Percentiles rank a stretch among this genome's conserved stretches.
Evolutionary conservation across 2,888 invertebrate species (phyloP).

Genomic region (Mallateleia sp.): DNA sequence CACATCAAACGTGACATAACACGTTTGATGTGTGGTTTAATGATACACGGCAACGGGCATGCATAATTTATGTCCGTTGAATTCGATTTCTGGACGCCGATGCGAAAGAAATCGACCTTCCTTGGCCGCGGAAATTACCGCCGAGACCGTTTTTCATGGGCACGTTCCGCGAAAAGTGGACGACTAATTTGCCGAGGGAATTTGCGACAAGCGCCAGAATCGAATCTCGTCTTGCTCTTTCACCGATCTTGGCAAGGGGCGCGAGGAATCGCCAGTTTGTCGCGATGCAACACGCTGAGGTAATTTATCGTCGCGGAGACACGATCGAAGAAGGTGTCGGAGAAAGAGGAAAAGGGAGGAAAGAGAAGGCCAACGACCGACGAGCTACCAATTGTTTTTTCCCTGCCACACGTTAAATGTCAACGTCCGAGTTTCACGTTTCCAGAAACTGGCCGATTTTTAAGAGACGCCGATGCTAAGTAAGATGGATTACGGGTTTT

Average conservation of each 20-base stretch:
- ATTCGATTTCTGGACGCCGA: no score
- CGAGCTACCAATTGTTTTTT: conserved; percentile 71
- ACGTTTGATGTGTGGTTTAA: conserved; percentile 58
- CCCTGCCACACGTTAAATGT: conserved; percentile 49
- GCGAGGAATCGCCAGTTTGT: conserved; percentile 74
- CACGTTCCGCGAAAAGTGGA: conserved; percentile 15
- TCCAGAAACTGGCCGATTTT: conserved; percentile 14
- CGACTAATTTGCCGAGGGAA: conserved; percentile 48
- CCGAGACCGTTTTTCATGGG: conserved; percentile 1
- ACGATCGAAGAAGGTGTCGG: conserved; percentile 79
- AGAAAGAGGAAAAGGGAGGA: conserved; percentile 67
- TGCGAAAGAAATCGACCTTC: no score
- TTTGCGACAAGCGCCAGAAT: conserved; percentile 57
- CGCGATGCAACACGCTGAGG: conserved; percentile 78
- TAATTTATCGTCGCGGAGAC: conserved; percentile 82
- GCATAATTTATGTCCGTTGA: conserved; percentile 52
- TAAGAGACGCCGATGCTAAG: not conserved
- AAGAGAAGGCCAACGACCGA: conserved; percentile 79
- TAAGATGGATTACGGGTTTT: no score
- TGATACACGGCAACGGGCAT: conserved; percentile 54
- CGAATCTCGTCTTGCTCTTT: conserved; percentile 58
- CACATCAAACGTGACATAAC: no score
- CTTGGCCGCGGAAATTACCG: conserved; percentile 28
- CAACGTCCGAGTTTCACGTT: conserved; percentile 6
- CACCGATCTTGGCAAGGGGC: conserved; percentile 66